Evolutionary conservation across 2,888 invertebrate species (phyloP).

Genomic region (Hirtodrosophila cameraria): DNA sequence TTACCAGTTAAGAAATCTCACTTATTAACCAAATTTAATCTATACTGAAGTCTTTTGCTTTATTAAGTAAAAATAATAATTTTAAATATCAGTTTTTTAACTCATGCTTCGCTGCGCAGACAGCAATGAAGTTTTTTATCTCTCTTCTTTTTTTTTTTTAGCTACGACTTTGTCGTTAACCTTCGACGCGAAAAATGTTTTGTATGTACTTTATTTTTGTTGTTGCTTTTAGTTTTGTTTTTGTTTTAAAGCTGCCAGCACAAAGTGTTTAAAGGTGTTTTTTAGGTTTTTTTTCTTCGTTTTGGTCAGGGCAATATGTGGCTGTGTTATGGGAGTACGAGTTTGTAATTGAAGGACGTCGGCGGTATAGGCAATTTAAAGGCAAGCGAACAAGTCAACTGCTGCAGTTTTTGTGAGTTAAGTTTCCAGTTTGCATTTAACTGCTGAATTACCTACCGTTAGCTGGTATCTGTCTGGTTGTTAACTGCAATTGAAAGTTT

Average conservation of each 20-base stretch:
- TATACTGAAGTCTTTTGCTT: conserved; percentile 16
- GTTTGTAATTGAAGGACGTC: conserved; percentile 68
- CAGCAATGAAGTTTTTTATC: conserved; percentile 42
- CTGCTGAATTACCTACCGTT: conserved; percentile 20
- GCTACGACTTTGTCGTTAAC: conserved; percentile 59
- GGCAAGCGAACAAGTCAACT: conserved; percentile 43
- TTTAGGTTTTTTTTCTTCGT: conserved; percentile 2
- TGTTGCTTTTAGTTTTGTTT: background rate
- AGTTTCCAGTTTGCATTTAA: conserved; percentile 36
- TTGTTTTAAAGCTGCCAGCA: conserved; percentile 12
- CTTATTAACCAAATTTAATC: conserved; percentile 34
- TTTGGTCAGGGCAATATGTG: conserved; percentile 50
- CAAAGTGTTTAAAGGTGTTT: conserved; percentile 37
- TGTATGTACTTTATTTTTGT: conserved; percentile 41
- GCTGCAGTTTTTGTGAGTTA: conserved; percentile 29
- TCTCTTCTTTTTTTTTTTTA: conserved; percentile 28
- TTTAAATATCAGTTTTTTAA: conserved; percentile 49
- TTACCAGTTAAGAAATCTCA: conserved; percentile 24
- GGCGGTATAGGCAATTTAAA: conserved; percentile 50
- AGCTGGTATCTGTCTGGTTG: conserved; percentile 17
- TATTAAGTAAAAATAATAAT: conserved; percentile 56
- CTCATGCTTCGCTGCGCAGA: conserved; percentile 63
- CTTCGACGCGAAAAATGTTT: conserved; percentile 65
- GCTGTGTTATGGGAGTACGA: conserved; percentile 47
- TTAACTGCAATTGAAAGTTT: conserved; percentile 22